phyloP scores from a whole-genome alignment of 2,888 invertebrate genomes.

The Drosophila lutescens region DNA sequence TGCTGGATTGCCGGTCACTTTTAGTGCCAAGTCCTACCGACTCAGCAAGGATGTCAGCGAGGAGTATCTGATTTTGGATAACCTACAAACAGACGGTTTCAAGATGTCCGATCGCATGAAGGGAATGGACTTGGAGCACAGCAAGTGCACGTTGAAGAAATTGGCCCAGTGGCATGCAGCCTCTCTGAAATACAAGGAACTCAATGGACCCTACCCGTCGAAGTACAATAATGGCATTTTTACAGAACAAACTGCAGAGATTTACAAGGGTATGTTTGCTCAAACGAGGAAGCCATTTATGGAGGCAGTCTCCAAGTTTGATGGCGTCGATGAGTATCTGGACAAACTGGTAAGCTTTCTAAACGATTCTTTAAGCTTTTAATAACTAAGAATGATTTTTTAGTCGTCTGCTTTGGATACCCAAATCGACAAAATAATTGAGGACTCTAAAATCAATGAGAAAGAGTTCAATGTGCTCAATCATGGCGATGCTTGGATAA shows the following conservation, averaged over 20 bases:
- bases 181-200: slow-evolving; percentile 65
- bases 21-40: slow-evolving; percentile 48
- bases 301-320: slow-evolving; percentile 38
- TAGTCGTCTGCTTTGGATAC: slow-evolving; percentile 16
- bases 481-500: slow-evolving; percentile 79
- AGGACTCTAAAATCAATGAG: slow-evolving; percentile 45
- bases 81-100: slow-evolving; percentile 63
- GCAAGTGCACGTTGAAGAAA: slow-evolving; percentile 68
- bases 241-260: slow-evolving; percentile 23
- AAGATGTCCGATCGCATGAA: slow-evolving; percentile 64
- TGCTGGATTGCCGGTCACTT: slow-evolving; percentile 41
- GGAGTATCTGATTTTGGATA: slow-evolving; percentile 70
- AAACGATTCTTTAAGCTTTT: background rate
- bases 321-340: slow-evolving; percentile 51
- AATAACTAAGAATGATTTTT: background rate
- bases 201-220: slow-evolving; percentile 54
- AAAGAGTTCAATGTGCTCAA: slow-evolving; percentile 78
- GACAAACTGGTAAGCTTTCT: slow-evolving; percentile 64
- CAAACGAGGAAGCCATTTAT: slow-evolving; percentile 23
- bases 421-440: slow-evolving; percentile 15
- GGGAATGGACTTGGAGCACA: slow-evolving; percentile 75
- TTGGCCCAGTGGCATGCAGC: slow-evolving; percentile 81
- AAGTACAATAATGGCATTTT: slow-evolving; percentile 41
- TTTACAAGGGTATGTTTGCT: slow-evolving; percentile 25
- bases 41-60: slow-evolving; percentile 30